A percentile compares a stretch with the other conserved stretches of the same genome.
phyloP scores from a whole-genome alignment of 2,797 vertebrate genomes.

The Loris lydekkerianus region DNA sequence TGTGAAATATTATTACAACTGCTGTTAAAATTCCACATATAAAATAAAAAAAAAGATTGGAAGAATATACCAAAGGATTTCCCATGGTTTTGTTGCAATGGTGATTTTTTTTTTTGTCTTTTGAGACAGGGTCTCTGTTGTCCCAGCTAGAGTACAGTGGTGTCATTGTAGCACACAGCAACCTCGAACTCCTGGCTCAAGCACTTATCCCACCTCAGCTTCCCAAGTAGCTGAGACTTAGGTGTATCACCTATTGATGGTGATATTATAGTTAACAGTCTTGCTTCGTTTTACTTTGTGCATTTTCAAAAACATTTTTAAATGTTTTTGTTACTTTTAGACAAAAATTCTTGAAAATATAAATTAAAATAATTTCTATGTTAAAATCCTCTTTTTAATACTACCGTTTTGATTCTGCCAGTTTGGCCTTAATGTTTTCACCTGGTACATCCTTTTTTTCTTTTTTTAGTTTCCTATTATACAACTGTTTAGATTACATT shows the following conservation, averaged over 20 bases:
- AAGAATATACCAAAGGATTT: neutral
- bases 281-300: conserved; percentile 10
- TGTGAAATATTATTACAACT: neutral
- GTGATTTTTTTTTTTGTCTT: neutral
- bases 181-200: neutral
- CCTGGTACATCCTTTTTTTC: neutral
- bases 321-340: neutral
- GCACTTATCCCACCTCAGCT: neutral
- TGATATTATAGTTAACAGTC: neutral
- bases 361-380: neutral
- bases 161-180: neutral
- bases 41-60: neutral
- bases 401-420: neutral
- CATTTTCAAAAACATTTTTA: neutral
- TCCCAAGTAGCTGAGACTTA: neutral
- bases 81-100: neutral
- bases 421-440: neutral
- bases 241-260: neutral
- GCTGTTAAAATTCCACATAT: neutral
- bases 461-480: too few relatives aligned
- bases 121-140: neutral
- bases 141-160: neutral
- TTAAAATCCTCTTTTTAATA: neutral
- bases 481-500: too few relatives aligned
- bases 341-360: conserved; percentile 6